Evolutionary conservation across 2,888 invertebrate species (phyloP).

Genomic region (Blastobasis lacticolella): DNA sequence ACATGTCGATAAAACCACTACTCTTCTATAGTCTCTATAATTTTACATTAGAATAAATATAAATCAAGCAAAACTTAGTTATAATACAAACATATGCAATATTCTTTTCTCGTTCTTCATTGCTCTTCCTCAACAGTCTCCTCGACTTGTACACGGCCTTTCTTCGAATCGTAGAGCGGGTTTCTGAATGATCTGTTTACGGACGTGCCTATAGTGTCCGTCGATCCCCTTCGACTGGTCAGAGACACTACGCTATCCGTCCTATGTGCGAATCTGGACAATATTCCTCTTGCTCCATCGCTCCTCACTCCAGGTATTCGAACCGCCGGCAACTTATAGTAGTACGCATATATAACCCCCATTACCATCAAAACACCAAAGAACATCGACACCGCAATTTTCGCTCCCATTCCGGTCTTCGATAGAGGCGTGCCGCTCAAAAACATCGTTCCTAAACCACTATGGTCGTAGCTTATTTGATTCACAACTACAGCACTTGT

Average conservation of each 20-base stretch:
- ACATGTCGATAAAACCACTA: too few species aligned
- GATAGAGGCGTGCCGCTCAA: conserved; percentile 49
- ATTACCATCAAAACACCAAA: conserved; percentile 40
- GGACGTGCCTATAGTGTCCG: conserved; percentile 23
- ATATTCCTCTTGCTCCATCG: conserved; percentile 17
- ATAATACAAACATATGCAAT: too few species aligned
- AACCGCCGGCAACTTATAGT: conserved; percentile 39
- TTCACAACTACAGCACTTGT: conserved; percentile 42
- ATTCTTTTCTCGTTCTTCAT: conserved; percentile 1
- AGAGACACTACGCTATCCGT: conserved; percentile 59
- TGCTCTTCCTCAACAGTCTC: conserved; percentile 34
- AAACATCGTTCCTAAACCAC: conserved; percentile 32
- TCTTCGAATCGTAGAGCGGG: conserved; percentile 57
- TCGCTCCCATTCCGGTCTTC: conserved; percentile 38
- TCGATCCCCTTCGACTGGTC: conserved; percentile 48
- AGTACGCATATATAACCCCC: conserved; percentile 43
- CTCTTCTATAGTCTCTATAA: too few species aligned
- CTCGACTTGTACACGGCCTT: conserved; percentile 43
- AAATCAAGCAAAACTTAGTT: too few species aligned
- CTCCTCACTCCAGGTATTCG: conserved; percentile 18
- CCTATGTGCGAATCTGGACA: conserved; percentile 47
- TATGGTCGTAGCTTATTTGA: conserved; percentile 29
- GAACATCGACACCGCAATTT: conserved; percentile 49
- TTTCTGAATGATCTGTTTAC: conserved; percentile 51
- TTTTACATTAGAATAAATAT: neutral